Evolutionary conservation across 1,140 invertebrate genomes (phyloP), one percentile per base, ranked within the genome.

Genomic region (Magallana angulata): DNA sequence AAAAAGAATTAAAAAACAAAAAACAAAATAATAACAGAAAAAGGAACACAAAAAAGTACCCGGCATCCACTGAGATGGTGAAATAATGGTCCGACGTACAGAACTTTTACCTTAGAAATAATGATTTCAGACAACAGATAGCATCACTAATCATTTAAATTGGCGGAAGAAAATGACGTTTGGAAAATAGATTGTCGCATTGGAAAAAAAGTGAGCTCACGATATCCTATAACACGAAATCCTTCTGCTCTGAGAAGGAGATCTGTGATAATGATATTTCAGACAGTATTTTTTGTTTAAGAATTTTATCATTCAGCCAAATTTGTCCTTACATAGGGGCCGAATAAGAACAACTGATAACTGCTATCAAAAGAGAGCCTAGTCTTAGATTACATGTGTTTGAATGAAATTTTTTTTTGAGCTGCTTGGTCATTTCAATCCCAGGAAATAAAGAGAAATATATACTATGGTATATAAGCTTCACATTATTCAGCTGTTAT

Each of bases 121-220:
- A 76, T 76, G 68, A 30, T 36, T 76, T 30, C 36, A 30, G 68
- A 30, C 68, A 76, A 76, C 68, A 76, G 68, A 76, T 76, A 76
- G 24, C 24, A 76, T 76, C 68, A 76, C 68, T 24, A 76, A 76
- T 76, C 68, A 76, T 76, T 76, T 76, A 30, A 76, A 76, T 76
- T 76, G 30, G 68, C 68, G 68, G 68, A 76, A 76, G 68, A 76
- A 30, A 76, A 76, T 76, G 68, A 76, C 68, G 68, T 76, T 30
- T 76, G 68, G 24, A 76, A 24, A 76, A 62, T 62, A 12, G 68
- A 76, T 76, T 76, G 68, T 76, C 9, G 68, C 68, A 76, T 3
- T 30, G 24, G 36, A 5, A 76, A 76, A 30, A 76, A 76, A 76
- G 24, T 11, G 68, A 76, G 24, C 24, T 30, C 7, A 12, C 7